These are phyloP conservation scores for Gonocerus acuteangulatus DNA, from an alignment of 2,888 invertebrate species.

Conservation along the genomic window DNA sequence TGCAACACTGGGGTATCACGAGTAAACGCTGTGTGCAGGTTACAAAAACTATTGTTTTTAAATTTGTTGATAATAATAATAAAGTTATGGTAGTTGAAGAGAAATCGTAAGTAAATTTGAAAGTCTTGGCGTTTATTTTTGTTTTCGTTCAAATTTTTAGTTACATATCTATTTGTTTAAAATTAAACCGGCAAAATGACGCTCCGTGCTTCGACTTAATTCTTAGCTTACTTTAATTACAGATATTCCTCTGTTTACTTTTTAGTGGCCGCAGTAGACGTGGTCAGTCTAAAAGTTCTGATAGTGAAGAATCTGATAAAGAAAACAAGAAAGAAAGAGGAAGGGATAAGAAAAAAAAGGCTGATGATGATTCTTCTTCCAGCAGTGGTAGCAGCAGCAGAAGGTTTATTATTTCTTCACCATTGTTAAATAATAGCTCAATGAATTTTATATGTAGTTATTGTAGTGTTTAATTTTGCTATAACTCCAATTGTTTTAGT, in stretches of 20 bases:
- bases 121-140: too few species aligned
- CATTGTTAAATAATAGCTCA: too few species aligned
- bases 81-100: slow-evolving; percentile 14
- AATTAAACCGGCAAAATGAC: too few species aligned
- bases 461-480: too few species aligned
- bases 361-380: slow-evolving; percentile 55
- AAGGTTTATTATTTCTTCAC: slow-evolving; percentile 44
- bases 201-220: too few species aligned
- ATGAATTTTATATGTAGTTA: too few species aligned
- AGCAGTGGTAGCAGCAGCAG: slow-evolving; percentile 75
- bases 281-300: slow-evolving; percentile 44
- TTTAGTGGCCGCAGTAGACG: slow-evolving; percentile 20
- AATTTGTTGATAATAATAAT: not conserved
- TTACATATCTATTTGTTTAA: too few species aligned
- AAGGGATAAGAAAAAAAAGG: slow-evolving; percentile 56
- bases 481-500: too few species aligned
- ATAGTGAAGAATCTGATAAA: slow-evolving; percentile 58
- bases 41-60: not conserved
- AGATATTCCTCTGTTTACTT: too few species aligned
- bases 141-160: too few species aligned
- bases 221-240: too few species aligned
- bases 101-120: slow-evolving; percentile 16
- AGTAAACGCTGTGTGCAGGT: slow-evolving; percentile 1
- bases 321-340: slow-evolving; percentile 63
- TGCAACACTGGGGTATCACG: not conserved